Evolutionary conservation across 2,113 vertebrate species (phyloP).

Genomic region (Ophiodon elongatus): DNA sequence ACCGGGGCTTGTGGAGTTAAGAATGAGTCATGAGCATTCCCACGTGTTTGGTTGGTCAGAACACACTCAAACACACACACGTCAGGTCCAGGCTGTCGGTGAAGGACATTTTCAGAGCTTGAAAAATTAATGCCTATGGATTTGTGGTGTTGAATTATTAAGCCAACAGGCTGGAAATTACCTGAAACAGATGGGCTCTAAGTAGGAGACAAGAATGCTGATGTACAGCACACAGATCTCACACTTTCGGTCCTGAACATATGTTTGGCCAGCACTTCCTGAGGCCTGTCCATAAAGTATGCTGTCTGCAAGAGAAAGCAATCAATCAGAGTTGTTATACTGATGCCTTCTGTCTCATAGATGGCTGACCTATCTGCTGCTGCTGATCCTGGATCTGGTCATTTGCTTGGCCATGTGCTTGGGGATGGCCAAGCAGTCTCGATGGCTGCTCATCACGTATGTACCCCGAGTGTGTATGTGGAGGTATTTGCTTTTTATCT

Average conservation of each 20-base stretch:
- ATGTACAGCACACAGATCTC: slow-evolving; percentile 40
- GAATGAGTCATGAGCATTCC: slow-evolving; percentile 37
- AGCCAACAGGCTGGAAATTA: slow-evolving; percentile 70
- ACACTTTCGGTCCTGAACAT: slow-evolving; percentile 43
- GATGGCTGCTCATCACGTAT: slow-evolving; percentile 90
- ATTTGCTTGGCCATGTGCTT: slow-evolving; percentile 92
- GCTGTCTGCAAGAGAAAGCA: slow-evolving; percentile 18
- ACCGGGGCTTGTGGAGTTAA: slow-evolving; percentile 10
- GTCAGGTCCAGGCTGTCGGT: slow-evolving; percentile 29
- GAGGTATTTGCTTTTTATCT: neutral
- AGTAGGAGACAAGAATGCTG: slow-evolving; percentile 60
- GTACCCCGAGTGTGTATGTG: slow-evolving; percentile 70
- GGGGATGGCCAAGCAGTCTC: slow-evolving; percentile 91
- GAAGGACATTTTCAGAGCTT: slow-evolving; percentile 76
- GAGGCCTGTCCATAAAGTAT: slow-evolving; percentile 18
- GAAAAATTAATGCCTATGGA: slow-evolving; percentile 81
- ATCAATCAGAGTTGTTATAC: slow-evolving; percentile 22
- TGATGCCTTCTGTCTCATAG: slow-evolving; percentile 76
- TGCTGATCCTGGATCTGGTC: slow-evolving; percentile 92
- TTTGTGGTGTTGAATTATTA: slow-evolving; percentile 85
- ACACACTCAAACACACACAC: neutral
- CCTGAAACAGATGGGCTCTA: slow-evolving; percentile 75
- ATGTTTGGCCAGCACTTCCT: slow-evolving; percentile 36
- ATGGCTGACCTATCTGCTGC: slow-evolving; percentile 94
- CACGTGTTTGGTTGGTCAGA: slow-evolving; percentile 32